Conservation (phyloP, 2,888 invertebrate genomes). For the Linnaemya tessellans region DNA sequence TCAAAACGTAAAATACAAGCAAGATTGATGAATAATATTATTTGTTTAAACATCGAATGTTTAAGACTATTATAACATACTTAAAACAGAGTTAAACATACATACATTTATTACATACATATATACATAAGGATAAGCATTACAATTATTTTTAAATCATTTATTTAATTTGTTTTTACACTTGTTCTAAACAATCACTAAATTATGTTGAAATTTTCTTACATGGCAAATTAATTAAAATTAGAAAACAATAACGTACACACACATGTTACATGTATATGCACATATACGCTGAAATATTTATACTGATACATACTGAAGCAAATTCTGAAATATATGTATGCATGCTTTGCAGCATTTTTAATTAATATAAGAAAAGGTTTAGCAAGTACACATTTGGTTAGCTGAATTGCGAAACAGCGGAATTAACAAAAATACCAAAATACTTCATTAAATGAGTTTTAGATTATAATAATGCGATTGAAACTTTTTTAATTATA, state of each 20-base stretch:
- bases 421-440: too few relatives aligned
- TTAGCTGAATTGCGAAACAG: too few relatives aligned
- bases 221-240: slow-evolving; percentile 61
- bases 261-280: slow-evolving; percentile 26
- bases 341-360: neutral
- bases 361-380: neutral
- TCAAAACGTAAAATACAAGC: slow-evolving; percentile 52
- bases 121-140: slow-evolving; percentile 14
- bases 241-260: slow-evolving; percentile 73
- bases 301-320: slow-evolving; percentile 10
- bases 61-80: slow-evolving; percentile 41
- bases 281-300: slow-evolving; percentile 28
- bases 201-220: slow-evolving; percentile 43
- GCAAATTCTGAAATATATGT: neutral
- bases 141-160: slow-evolving; percentile 26
- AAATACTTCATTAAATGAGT: too few relatives aligned
- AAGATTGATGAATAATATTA: slow-evolving; percentile 24
- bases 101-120: slow-evolving; percentile 19
- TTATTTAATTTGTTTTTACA: slow-evolving; percentile 39
- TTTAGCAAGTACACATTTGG: neutral
- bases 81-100: slow-evolving; percentile 31
- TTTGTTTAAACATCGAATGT: slow-evolving; percentile 37
- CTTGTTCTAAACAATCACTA: slow-evolving; percentile 34
- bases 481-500: too few relatives aligned
- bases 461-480: too few relatives aligned